Conservation (phyloP, 1,140 invertebrate genomes). For the Batillaria attramentaria region DNA sequence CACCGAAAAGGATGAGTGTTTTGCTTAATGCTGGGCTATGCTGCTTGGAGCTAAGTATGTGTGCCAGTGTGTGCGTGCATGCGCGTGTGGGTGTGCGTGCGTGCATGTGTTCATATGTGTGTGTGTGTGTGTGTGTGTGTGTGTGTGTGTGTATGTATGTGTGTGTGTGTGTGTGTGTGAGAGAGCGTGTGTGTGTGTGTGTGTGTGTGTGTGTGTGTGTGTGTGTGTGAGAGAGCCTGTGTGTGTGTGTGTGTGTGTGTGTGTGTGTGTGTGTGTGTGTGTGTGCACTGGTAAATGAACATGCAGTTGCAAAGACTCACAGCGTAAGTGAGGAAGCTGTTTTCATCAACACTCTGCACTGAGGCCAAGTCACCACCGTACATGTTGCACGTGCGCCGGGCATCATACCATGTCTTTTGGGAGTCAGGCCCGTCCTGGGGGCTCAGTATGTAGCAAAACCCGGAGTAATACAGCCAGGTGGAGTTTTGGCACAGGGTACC, state of each 20-base stretch:
- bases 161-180: too few relatives aligned
- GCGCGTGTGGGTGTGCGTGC: too few relatives aligned
- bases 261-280: neutral
- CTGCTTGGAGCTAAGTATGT: too few relatives aligned
- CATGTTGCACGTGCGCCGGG: conserved; percentile 40
- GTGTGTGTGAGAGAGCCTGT: too few relatives aligned
- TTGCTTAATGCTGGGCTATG: too few relatives aligned
- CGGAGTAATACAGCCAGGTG: conserved; percentile 43
- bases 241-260: neutral
- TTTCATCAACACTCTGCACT: conserved; percentile 45
- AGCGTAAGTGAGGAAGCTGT: conserved; percentile 37
- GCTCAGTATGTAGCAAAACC: conserved; percentile 46
- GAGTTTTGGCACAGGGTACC: conserved; percentile 25
- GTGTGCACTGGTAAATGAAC: neutral
- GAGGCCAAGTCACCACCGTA: conserved; percentile 44
- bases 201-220: too few relatives aligned
- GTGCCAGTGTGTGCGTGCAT: too few relatives aligned
- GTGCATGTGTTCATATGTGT: too few relatives aligned
- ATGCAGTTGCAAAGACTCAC: conserved; percentile 10
- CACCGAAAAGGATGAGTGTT: too few relatives aligned
- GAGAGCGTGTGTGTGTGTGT: too few relatives aligned
- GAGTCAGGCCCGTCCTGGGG: conserved; percentile 27
- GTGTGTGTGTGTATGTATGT: too few relatives aligned
- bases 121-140: too few relatives aligned
- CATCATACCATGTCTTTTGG: conserved; percentile 37